A percentile compares a stretch with the other conserved stretches of the same genome.
These are phyloP conservation scores for Leptobrachium leishanense DNA, from an alignment of 2,113 vertebrate genomes.

Conservation along the genomic window DNA sequence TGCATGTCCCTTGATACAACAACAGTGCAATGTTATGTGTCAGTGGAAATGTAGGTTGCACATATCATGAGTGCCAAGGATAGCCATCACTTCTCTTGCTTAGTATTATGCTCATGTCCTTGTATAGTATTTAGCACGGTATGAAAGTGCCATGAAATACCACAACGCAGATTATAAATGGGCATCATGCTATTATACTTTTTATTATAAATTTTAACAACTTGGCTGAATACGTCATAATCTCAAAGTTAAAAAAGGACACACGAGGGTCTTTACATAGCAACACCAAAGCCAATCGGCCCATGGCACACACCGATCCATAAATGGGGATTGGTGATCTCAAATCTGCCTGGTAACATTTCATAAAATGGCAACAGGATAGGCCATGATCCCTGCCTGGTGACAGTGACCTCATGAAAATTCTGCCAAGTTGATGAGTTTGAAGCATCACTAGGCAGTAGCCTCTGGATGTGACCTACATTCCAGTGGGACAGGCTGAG, in stretches of 20 bases:
- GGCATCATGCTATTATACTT: too few relatives aligned
- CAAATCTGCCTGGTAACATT: background rate
- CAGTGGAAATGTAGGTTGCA: too few relatives aligned
- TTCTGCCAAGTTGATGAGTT: constrained; percentile 37
- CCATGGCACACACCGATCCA: background rate
- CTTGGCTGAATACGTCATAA: background rate
- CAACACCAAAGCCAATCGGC: background rate
- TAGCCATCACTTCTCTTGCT: too few relatives aligned
- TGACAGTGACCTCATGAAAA: constrained; percentile 22
- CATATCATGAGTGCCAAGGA: too few relatives aligned
- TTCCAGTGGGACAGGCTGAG: constrained; percentile 16
- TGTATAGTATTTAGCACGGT: too few relatives aligned
- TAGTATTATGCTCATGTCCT: too few relatives aligned
- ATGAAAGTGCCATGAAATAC: too few relatives aligned
- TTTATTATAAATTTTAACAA: too few relatives aligned
- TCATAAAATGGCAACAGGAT: background rate
- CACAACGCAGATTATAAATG: too few relatives aligned
- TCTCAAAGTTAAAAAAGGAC: background rate
- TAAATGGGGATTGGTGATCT: background rate
- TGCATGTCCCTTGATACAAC: too few relatives aligned
- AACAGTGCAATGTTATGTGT: too few relatives aligned
- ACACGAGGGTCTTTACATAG: background rate
- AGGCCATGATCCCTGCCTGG: constrained; percentile 13
- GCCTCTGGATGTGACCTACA: constrained; percentile 39
- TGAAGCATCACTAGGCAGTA: constrained; percentile 31